Base-by-base conservation (phyloP, 2,888 invertebrate genomes). In the Dusona sp. region DNA sequence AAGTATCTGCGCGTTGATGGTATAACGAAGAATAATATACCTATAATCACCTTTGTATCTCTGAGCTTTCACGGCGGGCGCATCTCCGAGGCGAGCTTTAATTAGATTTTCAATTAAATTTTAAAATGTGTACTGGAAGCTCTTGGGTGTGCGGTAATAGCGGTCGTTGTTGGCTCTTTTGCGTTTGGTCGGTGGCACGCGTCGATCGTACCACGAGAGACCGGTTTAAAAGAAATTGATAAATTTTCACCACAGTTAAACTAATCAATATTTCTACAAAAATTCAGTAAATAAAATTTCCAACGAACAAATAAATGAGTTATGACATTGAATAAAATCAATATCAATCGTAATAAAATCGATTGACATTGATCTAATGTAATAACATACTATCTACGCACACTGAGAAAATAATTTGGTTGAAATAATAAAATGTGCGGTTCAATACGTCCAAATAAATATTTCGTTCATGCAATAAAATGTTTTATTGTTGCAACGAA, bases 41-140 rank as follows among this genome's bases (percentile, higher is more conserved):
- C 54, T 64, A 68, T 82, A 79, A 83, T 83, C 33, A 51, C 73
- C 64, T 73, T 83, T 83, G 48, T 42, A 72, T 61, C 13, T 73
- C 70, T 25, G 45, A 33, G 29, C 68, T 29, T 45, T 36, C 29
- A 6, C 64, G 68, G 45, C 3, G 29, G 25, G 45, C 25, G 33
- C 54, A 51, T 45, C 65, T 29, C 61, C 70, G 45, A 70, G 64
- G 83, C 83, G 77, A 67, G 85, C 87, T 87, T 90, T 90, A 91
- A 91, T 91, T 90, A 91, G 90, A 90, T 91, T 90, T 90, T 89
- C 90, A 90, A 91, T 90, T 90, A 91, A 89, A 91, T 90, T 90
- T 90, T 89, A 90, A 91, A 91, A 91, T 88, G 90, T 88, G 86
- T 89, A 88, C 88, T 88, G 81, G 88, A 77, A 81, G 88, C 88